Evolutionary conservation across 2,113 vertebrate genomes (phyloP).

Genomic region (Ginglymostoma cirratum): DNA sequence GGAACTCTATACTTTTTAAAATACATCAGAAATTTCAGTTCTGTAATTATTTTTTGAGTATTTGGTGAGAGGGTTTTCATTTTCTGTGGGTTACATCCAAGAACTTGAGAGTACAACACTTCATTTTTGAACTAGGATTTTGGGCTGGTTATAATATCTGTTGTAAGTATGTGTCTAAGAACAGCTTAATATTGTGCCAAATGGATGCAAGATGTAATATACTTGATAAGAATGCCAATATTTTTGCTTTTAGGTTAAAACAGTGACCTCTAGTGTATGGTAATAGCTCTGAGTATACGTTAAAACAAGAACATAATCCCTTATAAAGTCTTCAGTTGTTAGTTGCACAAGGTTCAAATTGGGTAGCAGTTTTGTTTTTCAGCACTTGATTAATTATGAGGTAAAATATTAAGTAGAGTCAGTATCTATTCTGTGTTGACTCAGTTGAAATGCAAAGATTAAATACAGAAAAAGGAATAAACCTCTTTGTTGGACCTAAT

Average conservation of each 20-base stretch:
- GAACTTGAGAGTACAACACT: background rate
- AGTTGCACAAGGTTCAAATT: background rate
- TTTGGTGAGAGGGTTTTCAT: background rate
- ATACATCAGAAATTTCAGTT: background rate
- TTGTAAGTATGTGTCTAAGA: background rate
- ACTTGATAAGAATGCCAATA: background rate
- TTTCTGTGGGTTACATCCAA: background rate
- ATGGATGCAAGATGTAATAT: background rate
- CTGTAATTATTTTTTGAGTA: background rate
- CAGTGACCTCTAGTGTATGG: constrained; percentile 27
- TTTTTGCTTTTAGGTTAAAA: constrained; percentile 21
- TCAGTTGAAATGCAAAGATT: constrained; percentile 21
- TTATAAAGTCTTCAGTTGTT: background rate
- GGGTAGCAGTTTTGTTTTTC: background rate
- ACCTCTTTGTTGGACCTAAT: background rate
- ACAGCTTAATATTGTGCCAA: background rate
- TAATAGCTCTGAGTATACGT: background rate
- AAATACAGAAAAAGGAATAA: background rate
- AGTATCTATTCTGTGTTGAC: background rate
- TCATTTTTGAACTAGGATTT: background rate
- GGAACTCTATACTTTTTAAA: background rate
- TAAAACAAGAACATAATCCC: background rate
- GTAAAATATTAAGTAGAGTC: background rate
- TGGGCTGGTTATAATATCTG: background rate
- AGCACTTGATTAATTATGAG: background rate